A percentile compares a stretch with the other conserved stretches of the same genome.
Evolutionary conservation across 2,797 vertebrate species (phyloP).

Genomic region (Vireo griseus): DNA sequence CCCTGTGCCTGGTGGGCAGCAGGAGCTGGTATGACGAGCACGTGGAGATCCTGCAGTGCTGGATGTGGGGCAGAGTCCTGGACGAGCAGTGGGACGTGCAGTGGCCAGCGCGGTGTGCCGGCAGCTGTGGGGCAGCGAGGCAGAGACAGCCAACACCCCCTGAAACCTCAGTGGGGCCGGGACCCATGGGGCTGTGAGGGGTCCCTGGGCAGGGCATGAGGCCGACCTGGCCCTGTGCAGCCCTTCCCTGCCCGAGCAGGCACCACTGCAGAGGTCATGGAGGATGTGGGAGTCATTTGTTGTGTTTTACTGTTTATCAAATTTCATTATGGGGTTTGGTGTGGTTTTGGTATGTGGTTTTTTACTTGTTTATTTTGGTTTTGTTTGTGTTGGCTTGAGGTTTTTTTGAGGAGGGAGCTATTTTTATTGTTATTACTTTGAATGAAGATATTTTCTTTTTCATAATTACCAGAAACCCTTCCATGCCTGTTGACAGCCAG

Average conservation of each 20-base stretch:
- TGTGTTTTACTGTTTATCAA: background rate
- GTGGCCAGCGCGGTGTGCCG: too few species aligned
- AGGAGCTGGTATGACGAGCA: too few species aligned
- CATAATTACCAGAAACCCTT: background rate
- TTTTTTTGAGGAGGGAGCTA: fast-evolving
- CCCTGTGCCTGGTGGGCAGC: too few species aligned
- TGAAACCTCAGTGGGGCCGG: too few species aligned
- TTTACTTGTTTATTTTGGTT: background rate
- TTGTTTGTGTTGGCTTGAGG: background rate
- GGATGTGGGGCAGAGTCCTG: too few species aligned
- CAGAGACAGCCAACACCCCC: too few species aligned
- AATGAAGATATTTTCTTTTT: background rate
- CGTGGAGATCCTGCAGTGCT: too few species aligned
- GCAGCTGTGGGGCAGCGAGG: too few species aligned
- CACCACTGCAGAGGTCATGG: background rate
- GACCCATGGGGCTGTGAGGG: too few species aligned
- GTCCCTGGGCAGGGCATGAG: background rate
- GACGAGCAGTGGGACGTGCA: too few species aligned
- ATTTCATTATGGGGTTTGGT: background rate
- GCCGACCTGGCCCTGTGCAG: background rate
- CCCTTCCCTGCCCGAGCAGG: background rate
- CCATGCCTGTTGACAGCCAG: background rate
- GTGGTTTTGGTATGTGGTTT: background rate
- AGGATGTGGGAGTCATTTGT: background rate
- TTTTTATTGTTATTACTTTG: background rate